These are phyloP conservation scores for Steromphala cineraria DNA, from an alignment of 2,888 invertebrate species.

Conservation along the genomic window DNA sequence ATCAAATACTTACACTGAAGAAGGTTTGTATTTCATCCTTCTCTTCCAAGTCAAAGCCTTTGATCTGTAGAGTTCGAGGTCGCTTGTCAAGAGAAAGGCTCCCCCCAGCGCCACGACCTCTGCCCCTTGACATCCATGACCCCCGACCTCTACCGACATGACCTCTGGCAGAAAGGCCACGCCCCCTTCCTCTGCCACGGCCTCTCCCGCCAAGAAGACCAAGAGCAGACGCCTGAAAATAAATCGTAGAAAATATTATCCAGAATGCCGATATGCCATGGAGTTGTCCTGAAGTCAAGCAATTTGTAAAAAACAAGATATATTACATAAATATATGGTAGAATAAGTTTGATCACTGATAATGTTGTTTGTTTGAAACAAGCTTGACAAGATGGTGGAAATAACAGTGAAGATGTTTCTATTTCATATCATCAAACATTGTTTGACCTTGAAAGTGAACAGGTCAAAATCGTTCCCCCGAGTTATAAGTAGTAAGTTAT, in stretches of 20 bases:
- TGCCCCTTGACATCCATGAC: constrained; percentile 39
- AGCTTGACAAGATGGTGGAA: too few relatives aligned
- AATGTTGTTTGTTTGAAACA: too few relatives aligned
- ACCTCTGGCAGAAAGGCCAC: constrained; percentile 51
- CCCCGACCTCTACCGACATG: constrained; percentile 30
- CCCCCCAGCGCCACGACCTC: constrained; percentile 58
- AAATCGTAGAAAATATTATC: not conserved
- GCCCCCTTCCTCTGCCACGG: constrained; percentile 58
- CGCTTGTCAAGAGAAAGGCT: constrained; percentile 84
- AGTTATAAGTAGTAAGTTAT: too few relatives aligned
- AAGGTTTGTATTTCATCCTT: constrained; percentile 87
- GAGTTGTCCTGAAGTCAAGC: too few relatives aligned
- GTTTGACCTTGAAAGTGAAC: too few relatives aligned
- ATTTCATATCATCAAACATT: too few relatives aligned
- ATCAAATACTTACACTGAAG: constrained; percentile 83
- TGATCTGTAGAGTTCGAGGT: constrained; percentile 89
- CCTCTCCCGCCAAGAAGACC: constrained; percentile 69
- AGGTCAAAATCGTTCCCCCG: too few relatives aligned
- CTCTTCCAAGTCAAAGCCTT: constrained; percentile 90
- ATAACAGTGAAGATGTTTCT: too few relatives aligned
- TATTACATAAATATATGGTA: too few relatives aligned
- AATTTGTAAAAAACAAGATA: too few relatives aligned
- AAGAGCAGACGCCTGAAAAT: constrained; percentile 70
- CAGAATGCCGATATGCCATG: too few relatives aligned
- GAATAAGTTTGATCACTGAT: too few relatives aligned